Base-by-base conservation (phyloP, 2,797 vertebrate genomes). In the Chaetophractus vellerosus region DNA sequence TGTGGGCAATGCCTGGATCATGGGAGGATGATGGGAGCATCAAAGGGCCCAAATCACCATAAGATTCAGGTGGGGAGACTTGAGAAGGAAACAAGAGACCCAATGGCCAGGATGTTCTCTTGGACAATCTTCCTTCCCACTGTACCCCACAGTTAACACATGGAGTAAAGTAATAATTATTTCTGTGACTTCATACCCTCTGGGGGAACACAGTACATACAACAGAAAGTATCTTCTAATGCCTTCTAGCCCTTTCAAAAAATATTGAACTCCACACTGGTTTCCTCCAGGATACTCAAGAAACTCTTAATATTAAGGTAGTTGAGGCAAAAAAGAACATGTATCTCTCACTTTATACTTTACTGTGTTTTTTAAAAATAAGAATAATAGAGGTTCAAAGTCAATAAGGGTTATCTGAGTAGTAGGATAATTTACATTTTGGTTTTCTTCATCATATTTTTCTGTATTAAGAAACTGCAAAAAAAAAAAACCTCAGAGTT, bases 351-450 rank as follows among this genome's bases (percentile, higher is more conserved):
- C 86, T 76, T 88, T 68, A 45, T 84, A 45, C 4, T 33, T 72
- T 83, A 85, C 41, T 63, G 5, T 69, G 71, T 36, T 86, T 89
- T 75, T 63, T 0, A 36, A 91, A 91, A 87, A 71, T 80, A 59
- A 78, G 83, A 90, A 2, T 59, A 52, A 90, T 57, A 90, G 16
- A 81, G 64, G 24, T 80, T 93, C 36, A 94, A 86, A 75, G 24
- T 63, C 66, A 84, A 66, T 78, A 83, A 69, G 36, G 16, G 12
- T 92, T 89, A 9, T 91, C 48, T 80, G 36, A 64, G 11, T 2
- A 15, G 5, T 10, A 11, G 48, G 19, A 33, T 52, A 45, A 61
- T 69, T 81, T 91, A 38, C 10, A 68, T 89, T 91, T 83, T 78
- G 0, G 8, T 78, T 91, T 82, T 72, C 79, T 96, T 93, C 41